These are phyloP conservation scores for Diuraphis noxia DNA, from an alignment of 1,140 invertebrate species.

Conservation along the genomic window DNA sequence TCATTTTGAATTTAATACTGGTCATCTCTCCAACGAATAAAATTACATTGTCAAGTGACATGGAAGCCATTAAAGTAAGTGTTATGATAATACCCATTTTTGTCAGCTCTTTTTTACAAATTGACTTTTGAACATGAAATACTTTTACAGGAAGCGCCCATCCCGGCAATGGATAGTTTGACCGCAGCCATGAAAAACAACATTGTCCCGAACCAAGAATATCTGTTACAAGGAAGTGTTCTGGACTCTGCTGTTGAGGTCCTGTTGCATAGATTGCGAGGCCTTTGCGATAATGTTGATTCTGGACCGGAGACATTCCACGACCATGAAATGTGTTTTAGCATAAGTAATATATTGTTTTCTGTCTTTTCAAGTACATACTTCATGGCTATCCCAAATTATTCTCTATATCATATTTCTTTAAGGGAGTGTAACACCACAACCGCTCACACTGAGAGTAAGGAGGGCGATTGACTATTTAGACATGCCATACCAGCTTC, in stretches of 20 bases:
- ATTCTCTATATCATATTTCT: not conserved
- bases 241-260: slow-evolving; percentile 89
- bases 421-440: slow-evolving; percentile 63
- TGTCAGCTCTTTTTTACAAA: not conserved
- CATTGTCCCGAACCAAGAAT: slow-evolving; percentile 75
- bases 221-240: slow-evolving; percentile 64
- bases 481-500: slow-evolving; percentile 82
- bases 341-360: slow-evolving; percentile 63
- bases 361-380: no score
- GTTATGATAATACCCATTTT: not conserved
- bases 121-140: not conserved
- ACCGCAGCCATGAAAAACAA: slow-evolving; percentile 77
- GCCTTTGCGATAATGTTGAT: slow-evolving; percentile 93
- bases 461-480: slow-evolving; percentile 73
- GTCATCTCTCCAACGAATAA: not conserved
- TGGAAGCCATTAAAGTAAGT: slow-evolving; percentile 7
- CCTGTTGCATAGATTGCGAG: slow-evolving; percentile 85
- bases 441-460: slow-evolving; percentile 73
- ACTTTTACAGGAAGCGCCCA: slow-evolving; percentile 58
- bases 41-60: not conserved
- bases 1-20: not conserved
- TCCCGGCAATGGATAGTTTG: slow-evolving; percentile 77
- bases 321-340: slow-evolving; percentile 87
- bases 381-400: not conserved
- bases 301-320: slow-evolving; percentile 86